Conservation (phyloP, 2,888 invertebrate genomes). For the Ommatoiulus sabulosus region DNA sequence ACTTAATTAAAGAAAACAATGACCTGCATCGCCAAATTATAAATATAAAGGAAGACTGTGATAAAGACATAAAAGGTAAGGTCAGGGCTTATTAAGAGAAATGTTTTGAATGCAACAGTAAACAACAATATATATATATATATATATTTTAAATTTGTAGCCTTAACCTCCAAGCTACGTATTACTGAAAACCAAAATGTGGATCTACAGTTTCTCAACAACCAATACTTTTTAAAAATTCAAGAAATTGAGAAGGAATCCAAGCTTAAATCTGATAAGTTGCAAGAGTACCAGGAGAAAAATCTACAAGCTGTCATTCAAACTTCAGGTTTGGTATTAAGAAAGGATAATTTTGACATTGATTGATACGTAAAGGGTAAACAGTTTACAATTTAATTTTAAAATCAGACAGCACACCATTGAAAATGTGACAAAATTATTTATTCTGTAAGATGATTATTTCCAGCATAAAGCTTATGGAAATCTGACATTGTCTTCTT, state of each 20-base stretch:
- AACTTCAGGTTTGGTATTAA: constrained; percentile 48
- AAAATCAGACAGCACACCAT: no score
- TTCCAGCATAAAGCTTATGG: no score
- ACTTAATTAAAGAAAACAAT: constrained; percentile 49
- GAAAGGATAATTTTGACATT: no score
- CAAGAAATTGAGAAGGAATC: constrained; percentile 55
- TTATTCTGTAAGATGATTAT: no score
- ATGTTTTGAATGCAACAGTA: neutral
- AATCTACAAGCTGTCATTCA: constrained; percentile 53
- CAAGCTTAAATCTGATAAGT: constrained; percentile 52
- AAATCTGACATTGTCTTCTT: no score
- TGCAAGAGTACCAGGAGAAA: constrained; percentile 53
- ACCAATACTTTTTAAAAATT: constrained; percentile 49
- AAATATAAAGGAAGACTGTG: constrained; percentile 49
- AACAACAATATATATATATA: no score
- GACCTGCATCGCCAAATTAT: constrained; percentile 24
- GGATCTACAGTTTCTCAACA: constrained; percentile 52
- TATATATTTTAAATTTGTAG: neutral
- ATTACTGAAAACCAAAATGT: constrained; percentile 49
- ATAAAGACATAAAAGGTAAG: constrained; percentile 54
- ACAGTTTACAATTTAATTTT: no score
- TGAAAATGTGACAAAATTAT: no score
- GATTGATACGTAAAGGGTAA: neutral
- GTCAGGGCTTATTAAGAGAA: neutral
- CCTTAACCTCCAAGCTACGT: neutral